Evolutionary conservation across 2,888 invertebrate species (phyloP), one percentile per base, ranked within the genome.

Genomic region (Himalopsyche japonica): DNA sequence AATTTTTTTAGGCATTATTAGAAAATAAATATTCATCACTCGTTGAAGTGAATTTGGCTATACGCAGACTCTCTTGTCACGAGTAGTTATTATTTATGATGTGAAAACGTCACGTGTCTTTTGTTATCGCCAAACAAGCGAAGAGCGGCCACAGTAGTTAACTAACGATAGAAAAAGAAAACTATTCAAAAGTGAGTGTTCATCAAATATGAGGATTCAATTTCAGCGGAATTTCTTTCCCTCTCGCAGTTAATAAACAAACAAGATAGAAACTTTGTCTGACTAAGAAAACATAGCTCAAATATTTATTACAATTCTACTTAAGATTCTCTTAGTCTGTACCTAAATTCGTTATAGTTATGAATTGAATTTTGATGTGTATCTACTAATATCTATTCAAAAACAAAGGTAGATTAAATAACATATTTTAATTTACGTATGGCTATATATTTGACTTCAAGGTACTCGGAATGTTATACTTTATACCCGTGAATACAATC

Each of bases 71-170:
- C 57, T 57, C 32, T 43, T 47, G 82, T 79, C 79, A 34, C 70
- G 49, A 64, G 27, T 76, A n/a, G 64, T 83, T 82, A 85, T 85
- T 83, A 85, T 83, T 85, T 85, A 85, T 83, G 80, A 85, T 81
- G 83, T 79, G 85, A 81, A 81, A 83, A 30, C 47, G 85, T 82
- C 85, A 80, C 82, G 80, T 83, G 57, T 57, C 57, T 57, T 57
- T 57, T 57, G 57, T 57, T 57, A 57, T 57, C 57, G 57, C 10
- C 57, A 57, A 57, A 57, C 57, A 57, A 57, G 57, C 57, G 20
- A 20, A 57, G 24, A 57, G 57, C 57, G 57, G 15, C 57, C 57
- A 20, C 57, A 57, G 43, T 43, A 43, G 57, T 20, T 20, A 57
- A 57, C 57, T 24, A 57, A 57, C 57, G 57, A 57, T 24, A 57